Conservation (phyloP, 2,797 vertebrate genomes). For the Brotula barbata region DNA sequence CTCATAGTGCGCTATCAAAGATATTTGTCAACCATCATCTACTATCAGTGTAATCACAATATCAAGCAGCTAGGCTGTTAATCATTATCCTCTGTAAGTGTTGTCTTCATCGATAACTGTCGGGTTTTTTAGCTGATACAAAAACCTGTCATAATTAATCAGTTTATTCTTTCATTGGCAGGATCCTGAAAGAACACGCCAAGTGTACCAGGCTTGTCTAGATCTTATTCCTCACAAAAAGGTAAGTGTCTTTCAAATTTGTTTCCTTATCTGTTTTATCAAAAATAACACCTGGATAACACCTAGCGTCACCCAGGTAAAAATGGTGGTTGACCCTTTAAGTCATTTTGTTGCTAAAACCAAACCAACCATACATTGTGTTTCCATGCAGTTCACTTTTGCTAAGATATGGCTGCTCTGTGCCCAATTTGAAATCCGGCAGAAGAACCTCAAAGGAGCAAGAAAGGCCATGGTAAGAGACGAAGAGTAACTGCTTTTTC, state of each 20-base stretch:
- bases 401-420: conserved; percentile 97
- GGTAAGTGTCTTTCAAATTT: conserved; percentile 70
- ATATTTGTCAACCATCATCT: no score
- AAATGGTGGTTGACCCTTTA: no score
- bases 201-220: conserved; percentile 94
- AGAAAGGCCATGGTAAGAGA: conserved; percentile 88
- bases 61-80: no score
- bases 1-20: no score
- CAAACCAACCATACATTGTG: background rate
- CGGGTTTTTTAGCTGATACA: no score
- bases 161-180: conserved; percentile 52
- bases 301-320: background rate
- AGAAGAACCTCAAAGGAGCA: conserved; percentile 91
- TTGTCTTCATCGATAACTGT: no score
- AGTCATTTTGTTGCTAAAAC: background rate
- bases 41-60: no score
- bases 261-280: background rate
- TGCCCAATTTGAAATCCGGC: conserved; percentile 95
- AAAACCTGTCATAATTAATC: background rate
- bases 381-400: conserved; percentile 89
- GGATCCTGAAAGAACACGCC: conserved; percentile 92
- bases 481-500: no score
- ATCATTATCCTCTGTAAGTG: no score
- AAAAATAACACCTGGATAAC: background rate
- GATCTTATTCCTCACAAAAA: conserved; percentile 98